Evolutionary conservation across 2,113 vertebrate species (phyloP), one percentile per base, ranked within the genome.

Genomic region (Strix aluco): DNA sequence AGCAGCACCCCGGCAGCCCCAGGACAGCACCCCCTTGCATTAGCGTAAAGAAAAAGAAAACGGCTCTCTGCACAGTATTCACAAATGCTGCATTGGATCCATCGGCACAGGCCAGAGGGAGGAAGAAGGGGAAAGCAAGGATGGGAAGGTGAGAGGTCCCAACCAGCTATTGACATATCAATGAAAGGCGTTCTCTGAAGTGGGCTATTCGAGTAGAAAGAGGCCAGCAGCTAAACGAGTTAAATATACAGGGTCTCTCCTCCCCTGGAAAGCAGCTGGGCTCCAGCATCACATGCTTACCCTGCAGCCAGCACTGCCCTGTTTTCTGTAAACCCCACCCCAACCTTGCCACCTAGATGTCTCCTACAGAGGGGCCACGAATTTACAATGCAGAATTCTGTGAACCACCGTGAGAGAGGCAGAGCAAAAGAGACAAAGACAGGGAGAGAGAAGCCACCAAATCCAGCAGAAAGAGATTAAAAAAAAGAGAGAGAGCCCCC

Each of bases 11-110:
- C 12, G 1, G 74, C 61, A 93, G 75, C 84, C 91, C 88, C 95
- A 87, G 59, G 77, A 92, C 96, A 98, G 97, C 96, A 91, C 84
- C 95, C 77, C 58, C 92, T 97, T 89, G 89, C 97, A 86, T 92
- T 73, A 98, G 97, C 97, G 9, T 87, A 97, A 94, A 98, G 96
- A 98, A 97, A 97, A 91, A 98, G 96, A 90, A 96, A 96, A 59
- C 92, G 90, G 94, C 90, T 94, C 86, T 97, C 97, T 96, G 91
- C 95, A 97, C 78, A 89, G 93, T 95, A 96, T 96, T 97, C 97
- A 97, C 96, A 95, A 97, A 97, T 97, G 95, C 97, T 97, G 96
- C 97, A 97, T 97, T 96, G 92, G 94, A 94, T 95, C 88, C 59
- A 92, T 61, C 0, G 16, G 96, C 96, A 91, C 91, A 96, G 92